phyloP scores from a whole-genome alignment of 2,113 vertebrate genomes.

The Rissa tridactyla region DNA sequence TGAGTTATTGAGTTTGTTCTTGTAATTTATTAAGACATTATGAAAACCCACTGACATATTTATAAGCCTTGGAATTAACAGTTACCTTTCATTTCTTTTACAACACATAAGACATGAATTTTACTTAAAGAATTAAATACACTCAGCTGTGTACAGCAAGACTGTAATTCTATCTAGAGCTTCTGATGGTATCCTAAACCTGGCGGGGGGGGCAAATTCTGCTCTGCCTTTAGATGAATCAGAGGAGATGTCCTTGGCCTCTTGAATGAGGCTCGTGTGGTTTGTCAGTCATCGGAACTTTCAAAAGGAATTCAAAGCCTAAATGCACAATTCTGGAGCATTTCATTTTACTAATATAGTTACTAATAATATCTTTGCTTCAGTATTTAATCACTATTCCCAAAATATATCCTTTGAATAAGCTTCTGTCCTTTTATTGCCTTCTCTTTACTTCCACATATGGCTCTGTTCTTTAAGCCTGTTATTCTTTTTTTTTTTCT shows the following conservation, averaged over 20 bases:
- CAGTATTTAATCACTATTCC: background rate
- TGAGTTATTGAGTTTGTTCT: conserved; percentile 59
- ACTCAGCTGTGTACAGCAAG: background rate
- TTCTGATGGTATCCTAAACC: background rate
- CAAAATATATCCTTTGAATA: background rate
- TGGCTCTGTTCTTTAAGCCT: background rate
- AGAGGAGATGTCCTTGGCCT: background rate
- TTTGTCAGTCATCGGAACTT: background rate
- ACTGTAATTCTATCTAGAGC: background rate
- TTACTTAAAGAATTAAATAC: conserved; percentile 32
- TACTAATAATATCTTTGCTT: background rate
- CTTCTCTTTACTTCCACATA: background rate
- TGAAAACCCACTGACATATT: conserved; percentile 74
- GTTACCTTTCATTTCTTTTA: conserved; percentile 68
- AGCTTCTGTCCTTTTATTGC: background rate
- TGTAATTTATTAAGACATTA: conserved; percentile 73
- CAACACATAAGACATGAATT: conserved; percentile 31
- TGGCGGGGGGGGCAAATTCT: background rate
- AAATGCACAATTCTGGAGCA: background rate
- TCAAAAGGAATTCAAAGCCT: background rate
- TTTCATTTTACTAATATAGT: background rate
- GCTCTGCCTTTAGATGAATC: background rate
- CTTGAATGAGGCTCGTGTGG: background rate
- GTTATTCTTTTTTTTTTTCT: background rate
- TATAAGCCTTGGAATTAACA: conserved; percentile 75